These are phyloP conservation scores for Caenorhabditis becei DNA, from an alignment of 2,888 invertebrate species.

Conservation along the genomic window DNA sequence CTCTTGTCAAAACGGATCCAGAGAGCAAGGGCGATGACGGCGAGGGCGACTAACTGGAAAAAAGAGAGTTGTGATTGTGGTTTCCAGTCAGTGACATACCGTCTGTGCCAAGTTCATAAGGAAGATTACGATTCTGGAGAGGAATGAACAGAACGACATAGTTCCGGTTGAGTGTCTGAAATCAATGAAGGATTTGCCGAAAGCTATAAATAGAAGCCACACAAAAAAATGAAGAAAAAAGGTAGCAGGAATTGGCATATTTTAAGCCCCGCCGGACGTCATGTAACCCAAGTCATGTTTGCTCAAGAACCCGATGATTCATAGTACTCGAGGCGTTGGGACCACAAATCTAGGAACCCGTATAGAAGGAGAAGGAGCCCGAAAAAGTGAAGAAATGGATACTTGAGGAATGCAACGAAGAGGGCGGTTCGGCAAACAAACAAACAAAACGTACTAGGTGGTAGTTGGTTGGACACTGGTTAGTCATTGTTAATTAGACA, in stretches of 20 bases:
- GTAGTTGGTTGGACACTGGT: not conserved
- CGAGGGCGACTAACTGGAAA: constrained; percentile 72
- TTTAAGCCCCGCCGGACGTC: constrained; percentile 11
- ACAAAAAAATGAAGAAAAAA: constrained; percentile 14
- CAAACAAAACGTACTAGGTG: constrained; percentile 8
- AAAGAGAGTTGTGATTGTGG: not conserved
- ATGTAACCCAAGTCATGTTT: constrained; percentile 44
- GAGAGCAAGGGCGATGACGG: constrained; percentile 72
- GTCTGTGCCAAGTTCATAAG: constrained; percentile 63
- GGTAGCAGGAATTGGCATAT: constrained; percentile 8
- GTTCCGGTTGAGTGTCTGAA: constrained; percentile 18
- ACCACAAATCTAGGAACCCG: no score
- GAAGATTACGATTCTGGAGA: constrained; percentile 48
- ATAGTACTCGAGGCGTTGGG: not conserved
- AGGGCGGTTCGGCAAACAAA: not conserved
- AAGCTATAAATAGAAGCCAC: not conserved
- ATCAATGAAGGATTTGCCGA: not conserved
- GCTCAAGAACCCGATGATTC: constrained; percentile 22
- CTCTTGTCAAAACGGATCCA: constrained; percentile 76
- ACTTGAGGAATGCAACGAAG: not conserved
- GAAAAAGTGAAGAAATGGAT: constrained; percentile 30
- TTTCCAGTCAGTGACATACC: constrained; percentile 42
- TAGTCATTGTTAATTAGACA: constrained; percentile 13
- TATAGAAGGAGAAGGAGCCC: no score
- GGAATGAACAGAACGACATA: constrained; percentile 58